These are phyloP conservation scores for Polyommatus icarus DNA, from an alignment of 2,888 invertebrate species.

Conservation along the genomic window DNA sequence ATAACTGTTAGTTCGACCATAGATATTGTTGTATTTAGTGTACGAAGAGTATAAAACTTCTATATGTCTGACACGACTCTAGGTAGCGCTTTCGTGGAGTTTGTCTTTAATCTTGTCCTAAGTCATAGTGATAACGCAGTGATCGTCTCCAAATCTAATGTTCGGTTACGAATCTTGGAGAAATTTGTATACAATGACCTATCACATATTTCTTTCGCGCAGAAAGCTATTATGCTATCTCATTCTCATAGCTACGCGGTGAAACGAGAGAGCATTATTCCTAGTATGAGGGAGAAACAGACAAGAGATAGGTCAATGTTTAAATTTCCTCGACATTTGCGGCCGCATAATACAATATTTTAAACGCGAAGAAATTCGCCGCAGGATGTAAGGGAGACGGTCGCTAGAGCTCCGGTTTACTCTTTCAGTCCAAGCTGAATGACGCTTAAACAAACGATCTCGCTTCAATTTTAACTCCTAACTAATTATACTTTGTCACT, in stretches of 20 bases:
- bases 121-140: conserved; percentile 69
- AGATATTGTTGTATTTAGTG: conserved; percentile 45
- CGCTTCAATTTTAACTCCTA: conserved; percentile 59
- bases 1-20: conserved; percentile 42
- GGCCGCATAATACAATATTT: no score
- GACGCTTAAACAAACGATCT: conserved; percentile 71
- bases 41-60: conserved; percentile 44
- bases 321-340: no score
- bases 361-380: not conserved
- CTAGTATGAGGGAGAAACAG: not conserved
- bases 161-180: not conserved
- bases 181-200: not conserved
- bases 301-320: not conserved
- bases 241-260: not conserved
- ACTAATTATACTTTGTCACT: conserved; percentile 52
- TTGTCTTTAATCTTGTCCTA: conserved; percentile 66
- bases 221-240: not conserved
- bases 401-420: conserved; percentile 51
- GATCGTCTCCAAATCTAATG: conserved; percentile 29
- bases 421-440: conserved; percentile 60
- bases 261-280: not conserved
- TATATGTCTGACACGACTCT: conserved; percentile 53
- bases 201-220: not conserved
- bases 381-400: conserved; percentile 41
- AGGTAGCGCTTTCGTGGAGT: conserved; percentile 53